These are phyloP conservation scores for Tuberolachnus salignus DNA, from an alignment of 2,888 invertebrate genomes.

Conservation along the genomic window DNA sequence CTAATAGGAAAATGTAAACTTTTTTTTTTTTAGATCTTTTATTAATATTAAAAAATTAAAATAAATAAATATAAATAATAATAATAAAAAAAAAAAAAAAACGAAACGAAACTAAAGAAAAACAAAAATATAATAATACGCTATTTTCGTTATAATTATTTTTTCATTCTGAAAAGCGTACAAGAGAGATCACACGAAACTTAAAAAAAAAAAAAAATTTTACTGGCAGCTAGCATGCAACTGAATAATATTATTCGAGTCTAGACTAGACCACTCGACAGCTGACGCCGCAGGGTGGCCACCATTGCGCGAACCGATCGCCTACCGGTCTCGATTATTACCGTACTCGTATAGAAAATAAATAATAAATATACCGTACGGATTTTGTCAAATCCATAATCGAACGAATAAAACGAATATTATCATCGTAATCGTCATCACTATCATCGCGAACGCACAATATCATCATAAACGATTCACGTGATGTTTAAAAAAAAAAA, in stretches of 20 bases:
- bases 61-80: no score
- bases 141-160: slow-evolving; percentile 29
- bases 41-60: no score
- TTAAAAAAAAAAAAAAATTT: slow-evolving; percentile 36
- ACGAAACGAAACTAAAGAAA: background rate
- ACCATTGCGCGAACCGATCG: slow-evolving; percentile 40
- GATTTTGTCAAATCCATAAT: no score
- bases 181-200: slow-evolving; percentile 53
- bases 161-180: background rate
- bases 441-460: no score
- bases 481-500: slow-evolving; percentile 7
- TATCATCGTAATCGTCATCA: slow-evolving; percentile 3
- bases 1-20: slow-evolving; percentile 53
- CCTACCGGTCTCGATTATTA: slow-evolving; percentile 40
- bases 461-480: slow-evolving; percentile 28
- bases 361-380: no score
- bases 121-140: slow-evolving; percentile 37
- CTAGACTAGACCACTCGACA: slow-evolving; percentile 54
- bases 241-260: slow-evolving; percentile 55
- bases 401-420: no score
- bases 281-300: slow-evolving; percentile 53
- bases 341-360: background rate
- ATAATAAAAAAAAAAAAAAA: no score
- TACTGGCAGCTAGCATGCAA: slow-evolving; percentile 54
- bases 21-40: slow-evolving; percentile 43